Base-by-base conservation (phyloP, 2,888 invertebrate species). In the Cryptus armator region DNA sequence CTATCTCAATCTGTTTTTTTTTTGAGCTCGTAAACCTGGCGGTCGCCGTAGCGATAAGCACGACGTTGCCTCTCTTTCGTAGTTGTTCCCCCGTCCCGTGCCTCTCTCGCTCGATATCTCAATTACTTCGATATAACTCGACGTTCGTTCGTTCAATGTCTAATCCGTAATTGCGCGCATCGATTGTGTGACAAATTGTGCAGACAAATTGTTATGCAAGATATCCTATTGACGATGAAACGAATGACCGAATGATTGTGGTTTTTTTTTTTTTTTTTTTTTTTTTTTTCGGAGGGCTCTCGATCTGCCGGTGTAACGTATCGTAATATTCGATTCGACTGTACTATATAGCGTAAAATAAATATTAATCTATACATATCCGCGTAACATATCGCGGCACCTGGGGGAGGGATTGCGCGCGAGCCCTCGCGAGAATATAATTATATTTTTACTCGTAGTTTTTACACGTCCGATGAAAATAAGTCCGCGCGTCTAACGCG, bases 1-100 rank as follows among this genome's bases (percentile, higher is more conserved):
- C 70, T 71, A 70, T 85, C 78, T 78, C 78, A 82, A 82, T 79
- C 78, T 82, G 75, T 68, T 43, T 48, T 44, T 66, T 66, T 66
- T 44, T 19, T 32, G n/a, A 19, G 12, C 16, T 75, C 16, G n/a
- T 32, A 44, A 62, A 67, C 75, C 56, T 56, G 78, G 66, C 79
- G 48, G 66, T n/a, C 48, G 66, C 64, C 44, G 12, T 64, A 66
- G 78, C 71, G 85, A 82, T 75, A 85, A 82, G 79, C 56, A 46
- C 81, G 46, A 14, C 19, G 29, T 32, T 64, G 32, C 16, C 16
- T 14, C 43, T 43, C 6, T 19, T 53, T 14, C 53, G 32, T 43
- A 37, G 7, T 32, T 46, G 16, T 37, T 37, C 37, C 37, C 37
- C 37, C 37, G 37, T 9, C 46, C 29, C 24, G 7, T 12, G 7